Evolutionary conservation across 2,113 vertebrate species (phyloP), one percentile per base, ranked within the genome.

Genomic region (Herpetotheres cachinnans): DNA sequence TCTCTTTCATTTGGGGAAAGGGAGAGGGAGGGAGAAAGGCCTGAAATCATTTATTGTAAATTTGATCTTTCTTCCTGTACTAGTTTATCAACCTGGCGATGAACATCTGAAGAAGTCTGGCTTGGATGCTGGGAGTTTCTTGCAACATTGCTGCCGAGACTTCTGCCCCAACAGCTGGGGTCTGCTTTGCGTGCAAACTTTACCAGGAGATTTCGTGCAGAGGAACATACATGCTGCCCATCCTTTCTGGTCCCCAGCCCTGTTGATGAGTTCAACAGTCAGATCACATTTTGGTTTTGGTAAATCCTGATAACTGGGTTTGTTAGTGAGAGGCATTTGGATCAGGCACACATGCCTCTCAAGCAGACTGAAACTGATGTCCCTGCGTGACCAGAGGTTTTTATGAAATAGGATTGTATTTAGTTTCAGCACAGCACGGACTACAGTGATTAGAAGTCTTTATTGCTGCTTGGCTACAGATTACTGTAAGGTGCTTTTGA

Each of bases 81-180:
- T 88, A 98, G 97, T 98, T 98, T 73, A 96, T 98, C 95, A 95
- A 73, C 73, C 85, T 98, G 88, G 95, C 97, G 55, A 96, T 98
- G 95, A 97, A 95, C 77, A 97, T 98, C 71, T 98, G 95, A 98
- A 95, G 96, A 88, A 72, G 3, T 62, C 63, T 74, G 69, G 46
- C 44, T 42, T 86, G 95, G 61, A 78, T 55, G 26, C 66, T 3
- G 4, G 34, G 44, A 94, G n/a, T 42, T 72, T 62, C 58, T 65
- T 87, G 50, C 0, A 0, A 89, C 8, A 13, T 61, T 30, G 38
- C 76, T 91, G 59, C 87, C 1, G 0, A 92, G 61, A 73, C 16
- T 78, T 95, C 67, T 79, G 27, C 32, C 54, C 19, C 49, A 25
- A 56, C 30, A 61, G 18, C 61, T 34, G 76, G 42, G 32, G 14